Evolutionary conservation across 2,888 invertebrate genomes (phyloP), one percentile per base, ranked within the genome.

Genomic region (Perizoma flavofasciatum): DNA sequence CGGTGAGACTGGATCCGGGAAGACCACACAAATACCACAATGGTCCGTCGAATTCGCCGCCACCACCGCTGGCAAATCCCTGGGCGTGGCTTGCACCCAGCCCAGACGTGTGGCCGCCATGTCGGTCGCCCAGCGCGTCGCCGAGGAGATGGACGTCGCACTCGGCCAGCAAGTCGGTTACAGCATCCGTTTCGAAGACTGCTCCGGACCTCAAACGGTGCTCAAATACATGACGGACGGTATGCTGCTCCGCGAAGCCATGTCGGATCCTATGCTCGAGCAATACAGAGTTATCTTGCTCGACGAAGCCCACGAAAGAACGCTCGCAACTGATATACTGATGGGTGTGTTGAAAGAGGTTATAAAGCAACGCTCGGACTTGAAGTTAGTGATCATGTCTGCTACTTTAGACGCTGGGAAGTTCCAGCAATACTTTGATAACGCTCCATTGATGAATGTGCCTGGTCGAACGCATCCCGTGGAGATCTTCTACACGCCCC

Each of bases 181-280:
- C 75, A 89, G 98, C 81, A 99, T 99, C 81, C 97, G 99, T 93
- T 99, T 99, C 81, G 99, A 99, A 87, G 99, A 99, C 89, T 99
- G 99, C 81, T 98, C 99, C 2, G 98, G 98, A 0, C 94, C 97
- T 0, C 97, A 96, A 79, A 99, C 99, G 0, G 93, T 98, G 35
- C 93, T 99, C 1, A 99, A 99, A 80, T 99, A 99, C 84, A 98
- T 99, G 98, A 99, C 99, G 9, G 99, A 99, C 77, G 99, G 99
- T 97, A 99, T 99, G 99, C 94, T 99, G 85, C 92, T 99, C 39
- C 93, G 99, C 64, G 99, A 99, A 92, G 99, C 98, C 0, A 99
- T 99, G 99, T 98, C 98, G 0, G 99, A 99, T 85, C 99, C 99
- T 0, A 97, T 99, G 95, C 89, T 99, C 6, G 99, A 99, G 72